These are phyloP conservation scores for Spicauda simplicius DNA, from an alignment of 2,888 invertebrate species.

Conservation along the genomic window DNA sequence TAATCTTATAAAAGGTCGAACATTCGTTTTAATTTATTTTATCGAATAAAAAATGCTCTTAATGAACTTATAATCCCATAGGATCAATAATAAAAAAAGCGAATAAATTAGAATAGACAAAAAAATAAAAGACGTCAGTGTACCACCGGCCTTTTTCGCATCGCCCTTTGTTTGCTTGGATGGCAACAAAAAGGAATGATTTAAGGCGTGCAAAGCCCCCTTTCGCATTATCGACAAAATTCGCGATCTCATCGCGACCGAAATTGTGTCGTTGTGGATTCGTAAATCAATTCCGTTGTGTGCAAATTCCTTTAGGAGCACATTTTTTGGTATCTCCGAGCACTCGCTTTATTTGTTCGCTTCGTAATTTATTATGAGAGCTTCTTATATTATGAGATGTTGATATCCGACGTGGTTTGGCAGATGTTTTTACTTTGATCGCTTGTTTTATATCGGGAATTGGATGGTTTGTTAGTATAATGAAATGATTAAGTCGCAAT, in stretches of 20 bases:
- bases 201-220: constrained; percentile 31
- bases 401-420: background rate
- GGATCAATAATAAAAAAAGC: too few relatives aligned
- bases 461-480: background rate
- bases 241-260: constrained; percentile 27
- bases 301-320: constrained; percentile 24
- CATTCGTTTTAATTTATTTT: too few relatives aligned
- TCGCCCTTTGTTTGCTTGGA: constrained; percentile 25
- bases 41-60: too few relatives aligned
- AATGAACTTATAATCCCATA: too few relatives aligned
- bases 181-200: constrained; percentile 33
- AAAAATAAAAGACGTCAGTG: background rate
- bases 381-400: background rate
- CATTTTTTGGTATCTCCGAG: constrained; percentile 19
- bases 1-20: too few relatives aligned
- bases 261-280: constrained; percentile 31
- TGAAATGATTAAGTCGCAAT: too few relatives aligned
- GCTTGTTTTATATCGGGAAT: background rate
- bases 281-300: constrained; percentile 31
- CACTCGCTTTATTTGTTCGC: constrained; percentile 14
- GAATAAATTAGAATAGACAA: too few relatives aligned
- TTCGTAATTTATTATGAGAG: background rate
- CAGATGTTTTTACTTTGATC: background rate
- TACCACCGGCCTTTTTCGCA: constrained; percentile 10
- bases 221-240: constrained; percentile 33